These are phyloP conservation scores for Lates calcarifer DNA, from an alignment of 2,113 vertebrate species.

Conservation along the genomic window DNA sequence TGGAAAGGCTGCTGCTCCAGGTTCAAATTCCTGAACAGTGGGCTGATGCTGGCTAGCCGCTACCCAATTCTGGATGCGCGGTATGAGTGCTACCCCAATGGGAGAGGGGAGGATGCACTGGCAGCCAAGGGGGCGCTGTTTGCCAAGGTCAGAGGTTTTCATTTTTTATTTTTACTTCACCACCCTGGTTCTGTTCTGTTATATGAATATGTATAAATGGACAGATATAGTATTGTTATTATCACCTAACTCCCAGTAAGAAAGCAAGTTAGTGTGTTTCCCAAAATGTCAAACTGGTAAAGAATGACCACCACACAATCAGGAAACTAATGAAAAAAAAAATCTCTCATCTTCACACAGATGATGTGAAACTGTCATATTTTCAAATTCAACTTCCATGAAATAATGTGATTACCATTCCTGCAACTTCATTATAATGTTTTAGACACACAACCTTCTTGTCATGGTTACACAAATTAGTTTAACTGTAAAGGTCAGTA, in stretches of 20 bases:
- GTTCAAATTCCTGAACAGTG: constrained; percentile 98
- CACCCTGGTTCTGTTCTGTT: neutral
- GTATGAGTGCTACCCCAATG: constrained; percentile 97
- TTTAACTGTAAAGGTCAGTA: no score
- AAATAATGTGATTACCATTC: neutral
- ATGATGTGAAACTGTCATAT: no score
- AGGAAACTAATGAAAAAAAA: neutral
- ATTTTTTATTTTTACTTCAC: constrained; percentile 1
- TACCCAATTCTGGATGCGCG: constrained; percentile 97
- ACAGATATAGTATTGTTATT: no score
- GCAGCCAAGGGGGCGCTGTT: constrained; percentile 97
- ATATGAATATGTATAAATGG: no score
- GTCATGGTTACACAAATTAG: no score
- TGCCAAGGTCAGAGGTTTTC: constrained; percentile 90
- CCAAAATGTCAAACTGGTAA: neutral
- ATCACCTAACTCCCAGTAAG: no score
- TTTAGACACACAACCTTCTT: no score
- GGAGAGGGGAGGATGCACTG: constrained; percentile 89
- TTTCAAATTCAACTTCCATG: no score
- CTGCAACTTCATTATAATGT: neutral
- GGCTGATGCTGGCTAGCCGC: constrained; percentile 95
- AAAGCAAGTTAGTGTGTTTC: no score
- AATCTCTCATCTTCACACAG: no score
- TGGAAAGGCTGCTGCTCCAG: constrained; percentile 94
- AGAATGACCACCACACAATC: no score